Base-by-base conservation (phyloP, 2,888 invertebrate genomes). In the Ennomos quercinarius region DNA sequence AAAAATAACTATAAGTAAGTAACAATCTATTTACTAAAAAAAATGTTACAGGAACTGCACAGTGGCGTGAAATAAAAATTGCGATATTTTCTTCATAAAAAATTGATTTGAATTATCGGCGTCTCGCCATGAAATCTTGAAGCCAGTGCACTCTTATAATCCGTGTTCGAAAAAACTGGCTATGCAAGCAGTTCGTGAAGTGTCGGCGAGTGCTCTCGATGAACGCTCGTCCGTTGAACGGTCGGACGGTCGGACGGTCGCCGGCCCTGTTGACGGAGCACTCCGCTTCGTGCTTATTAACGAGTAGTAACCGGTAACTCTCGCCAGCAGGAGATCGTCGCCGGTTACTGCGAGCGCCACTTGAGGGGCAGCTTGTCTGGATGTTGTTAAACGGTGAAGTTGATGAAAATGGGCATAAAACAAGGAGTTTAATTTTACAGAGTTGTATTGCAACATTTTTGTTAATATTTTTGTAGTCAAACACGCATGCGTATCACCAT, bases 251-350 rank as follows among this genome's bases (percentile, higher is more conserved):
- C 11, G 35, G 27, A 36, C 39, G 46, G 48, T 6, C 37, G 11
- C n/a, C n/a, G 52, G 58, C 55, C 48, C 50, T 68, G 68, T 72
- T 67, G 64, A 64, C 70, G 41, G 57, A 70, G 47, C 63, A 61
- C 66, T 72, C 49, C 48, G 34, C 34, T 17, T 52, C 45, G 53
- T 41, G 47, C 61, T 63, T 47, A 56, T 67, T 66, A 65, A 57
- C 61, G 39, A 57, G 40, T 38, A 57, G 40, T 36, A 38, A 57
- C 37, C 27, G 55, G 40, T 36, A 38, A 57, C 37, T 13, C 39
- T 27, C 48, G 39, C 10, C 17, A 27, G 8, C 10, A 12, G 43
- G 17, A 40, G 48, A 27, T 36, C 34, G n/a, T 9, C 13, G 8
- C 27, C 9, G 39, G 39, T 34, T 39, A 9, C 48, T 40, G 11